Conservation (phyloP, 37 sponge, comb jelly and placozoan genomes). For the Axinella damicornis region DNA sequence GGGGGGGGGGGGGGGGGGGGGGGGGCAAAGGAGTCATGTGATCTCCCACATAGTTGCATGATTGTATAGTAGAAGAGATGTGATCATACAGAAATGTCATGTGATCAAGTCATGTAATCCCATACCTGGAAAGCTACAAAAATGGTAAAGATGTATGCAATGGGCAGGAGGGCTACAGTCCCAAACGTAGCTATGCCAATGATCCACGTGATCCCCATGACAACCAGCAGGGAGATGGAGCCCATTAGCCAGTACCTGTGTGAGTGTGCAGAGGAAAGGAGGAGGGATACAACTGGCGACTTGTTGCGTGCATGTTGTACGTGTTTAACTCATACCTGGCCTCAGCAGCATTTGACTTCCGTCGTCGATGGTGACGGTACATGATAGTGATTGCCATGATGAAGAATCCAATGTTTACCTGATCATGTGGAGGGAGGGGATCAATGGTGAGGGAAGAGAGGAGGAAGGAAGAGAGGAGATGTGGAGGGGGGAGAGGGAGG, state of each 20-base stretch:
- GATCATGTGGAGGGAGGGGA: neutral
- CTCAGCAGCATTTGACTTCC: too few relatives aligned
- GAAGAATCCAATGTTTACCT: slow-evolving; percentile 60
- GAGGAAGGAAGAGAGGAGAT: neutral
- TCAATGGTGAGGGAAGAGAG: neutral
- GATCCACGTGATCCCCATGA: slow-evolving; percentile 73
- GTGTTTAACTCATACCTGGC: too few relatives aligned
- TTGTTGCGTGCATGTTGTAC: too few relatives aligned
- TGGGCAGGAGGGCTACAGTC: slow-evolving; percentile 4
- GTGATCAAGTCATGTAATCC: too few relatives aligned
- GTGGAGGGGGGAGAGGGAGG: neutral
- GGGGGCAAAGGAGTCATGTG: too few relatives aligned
- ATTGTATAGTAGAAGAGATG: too few relatives aligned
- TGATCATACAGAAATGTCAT: too few relatives aligned
- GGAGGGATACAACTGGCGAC: too few relatives aligned
- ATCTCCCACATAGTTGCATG: too few relatives aligned
- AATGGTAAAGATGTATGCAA: slow-evolving; percentile 56
- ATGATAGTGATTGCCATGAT: slow-evolving; percentile 60
- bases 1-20: too few relatives aligned
- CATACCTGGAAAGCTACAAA: slow-evolving; percentile 40
- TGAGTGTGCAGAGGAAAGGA: too few relatives aligned
- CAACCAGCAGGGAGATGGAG: slow-evolving; percentile 45
- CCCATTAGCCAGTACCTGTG: slow-evolving; percentile 61
- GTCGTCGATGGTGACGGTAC: slow-evolving; percentile 41
- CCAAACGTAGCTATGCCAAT: slow-evolving; percentile 42